phyloP scores from a whole-genome alignment of 2,888 invertebrate species.

The Blastobasis lacticolella region DNA sequence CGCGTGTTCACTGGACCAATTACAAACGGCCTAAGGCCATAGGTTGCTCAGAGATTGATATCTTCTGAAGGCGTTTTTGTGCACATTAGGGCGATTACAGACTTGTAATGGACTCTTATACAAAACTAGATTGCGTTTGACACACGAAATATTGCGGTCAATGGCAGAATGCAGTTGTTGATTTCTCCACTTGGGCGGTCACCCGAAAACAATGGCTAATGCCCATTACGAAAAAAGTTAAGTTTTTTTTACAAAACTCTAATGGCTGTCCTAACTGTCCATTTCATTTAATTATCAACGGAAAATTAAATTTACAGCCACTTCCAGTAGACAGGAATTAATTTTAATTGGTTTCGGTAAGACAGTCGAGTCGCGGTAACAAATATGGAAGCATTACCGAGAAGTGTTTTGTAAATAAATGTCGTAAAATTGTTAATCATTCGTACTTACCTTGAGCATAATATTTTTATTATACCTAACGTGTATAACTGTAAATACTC shows the following conservation, averaged over 20 bases:
- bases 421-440: no score
- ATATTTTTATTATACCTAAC: no score
- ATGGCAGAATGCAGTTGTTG: conserved; percentile 34
- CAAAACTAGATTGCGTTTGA: conserved; percentile 15
- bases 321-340: no score
- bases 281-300: conserved; percentile 1
- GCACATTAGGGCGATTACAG: conserved; percentile 1
- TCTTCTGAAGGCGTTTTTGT: conserved; percentile 2
- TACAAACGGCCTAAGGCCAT: background rate
- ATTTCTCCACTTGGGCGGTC: conserved; percentile 45
- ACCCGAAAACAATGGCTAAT: conserved; percentile 43
- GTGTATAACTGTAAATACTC: no score
- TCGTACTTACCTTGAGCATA: no score
- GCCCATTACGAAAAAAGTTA: conserved; percentile 31
- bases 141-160: conserved; percentile 36
- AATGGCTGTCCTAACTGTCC: conserved; percentile 12
- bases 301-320: background rate
- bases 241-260: conserved; percentile 24
- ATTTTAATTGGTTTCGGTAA: no score
- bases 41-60: conserved; percentile 1
- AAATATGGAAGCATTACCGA: no score
- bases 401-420: no score
- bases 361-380: no score
- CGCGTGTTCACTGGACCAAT: background rate
- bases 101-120: conserved; percentile 3